A percentile compares a stretch with the other conserved stretches of the same genome.
phyloP scores from a whole-genome alignment of 2,113 vertebrate species.

The human (Homo sapiens) region DNA sequence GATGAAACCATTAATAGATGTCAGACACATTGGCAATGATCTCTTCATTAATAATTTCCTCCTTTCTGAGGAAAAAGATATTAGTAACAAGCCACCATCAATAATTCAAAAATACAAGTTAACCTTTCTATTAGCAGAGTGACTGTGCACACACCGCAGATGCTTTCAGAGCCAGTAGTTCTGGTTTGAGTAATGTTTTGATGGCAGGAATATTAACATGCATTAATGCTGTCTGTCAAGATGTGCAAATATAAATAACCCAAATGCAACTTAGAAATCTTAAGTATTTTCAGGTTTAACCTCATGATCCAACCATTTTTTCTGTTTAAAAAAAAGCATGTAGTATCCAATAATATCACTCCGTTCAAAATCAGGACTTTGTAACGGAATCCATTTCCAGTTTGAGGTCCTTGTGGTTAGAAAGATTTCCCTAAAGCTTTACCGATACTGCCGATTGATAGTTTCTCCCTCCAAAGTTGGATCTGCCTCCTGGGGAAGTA shows the following conservation, averaged over 20 bases:
- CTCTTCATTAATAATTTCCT: conserved; percentile 85
- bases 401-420: neutral
- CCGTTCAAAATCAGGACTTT: neutral
- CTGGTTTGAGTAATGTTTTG: conserved; percentile 36
- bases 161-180: conserved; percentile 15
- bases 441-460: neutral
- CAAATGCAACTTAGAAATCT: conserved; percentile 51
- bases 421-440: neutral
- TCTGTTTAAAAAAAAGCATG: neutral
- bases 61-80: conserved; percentile 76
- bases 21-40: conserved; percentile 82
- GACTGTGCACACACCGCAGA: conserved; percentile 44
- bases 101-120: conserved; percentile 84
- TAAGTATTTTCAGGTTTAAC: conserved; percentile 31
- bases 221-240: conserved; percentile 49
- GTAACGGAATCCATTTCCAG: neutral
- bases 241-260: conserved; percentile 60
- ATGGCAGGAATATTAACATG: conserved; percentile 61
- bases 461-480: neutral
- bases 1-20: conserved; percentile 83
- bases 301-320: conserved; percentile 53
- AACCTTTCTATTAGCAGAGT: conserved; percentile 78
- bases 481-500: neutral
- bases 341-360: conserved; percentile 8
- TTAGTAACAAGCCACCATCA: conserved; percentile 80